Percentiles rank a stretch among this genome's conserved stretches.
Conservation (phyloP, 92 coral and sea anemone species). For the Umimayanthus chanpuru region DNA sequence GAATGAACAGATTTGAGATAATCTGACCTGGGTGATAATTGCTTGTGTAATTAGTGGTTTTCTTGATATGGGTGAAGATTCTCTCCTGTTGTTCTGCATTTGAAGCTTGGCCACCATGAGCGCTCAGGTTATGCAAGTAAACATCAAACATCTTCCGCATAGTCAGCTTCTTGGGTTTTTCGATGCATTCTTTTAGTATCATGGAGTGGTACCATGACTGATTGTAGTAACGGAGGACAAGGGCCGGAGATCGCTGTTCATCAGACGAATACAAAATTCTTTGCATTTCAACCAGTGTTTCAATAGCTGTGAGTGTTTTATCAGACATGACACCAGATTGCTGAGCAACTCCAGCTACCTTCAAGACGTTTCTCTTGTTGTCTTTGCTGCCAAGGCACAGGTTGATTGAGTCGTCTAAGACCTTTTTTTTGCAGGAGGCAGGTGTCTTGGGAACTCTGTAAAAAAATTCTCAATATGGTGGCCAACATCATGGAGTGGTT, state of each 20-base stretch:
- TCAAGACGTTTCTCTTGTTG: slow-evolving; percentile 47
- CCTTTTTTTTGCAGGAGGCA: slow-evolving; percentile 21
- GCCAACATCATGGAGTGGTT: slow-evolving; percentile 50
- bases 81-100: slow-evolving; percentile 61
- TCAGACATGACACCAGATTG: slow-evolving; percentile 41
- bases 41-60: slow-evolving; percentile 44
- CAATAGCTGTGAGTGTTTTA: slow-evolving; percentile 37
- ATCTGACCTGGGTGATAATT: slow-evolving; percentile 42
- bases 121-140: slow-evolving; percentile 56
- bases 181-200: slow-evolving; percentile 42
- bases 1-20: slow-evolving; percentile 35
- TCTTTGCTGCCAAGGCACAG: slow-evolving; percentile 48
- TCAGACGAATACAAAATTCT: slow-evolving; percentile 52
- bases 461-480: slow-evolving; percentile 58
- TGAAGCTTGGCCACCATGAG: slow-evolving; percentile 62
- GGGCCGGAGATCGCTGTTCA: slow-evolving; percentile 40
- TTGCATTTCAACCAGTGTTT: slow-evolving; percentile 60
- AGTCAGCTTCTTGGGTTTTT: slow-evolving; percentile 53
- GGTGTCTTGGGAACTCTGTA: slow-evolving; percentile 54
- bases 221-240: slow-evolving; percentile 60
- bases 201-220: slow-evolving; percentile 63
- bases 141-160: slow-evolving; percentile 57
- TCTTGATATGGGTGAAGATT: slow-evolving; percentile 49
- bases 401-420: slow-evolving; percentile 6
- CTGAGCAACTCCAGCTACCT: slow-evolving; percentile 49